These are phyloP conservation scores for Abramis brama DNA, from an alignment of 2,113 vertebrate genomes.

Conservation along the genomic window DNA sequence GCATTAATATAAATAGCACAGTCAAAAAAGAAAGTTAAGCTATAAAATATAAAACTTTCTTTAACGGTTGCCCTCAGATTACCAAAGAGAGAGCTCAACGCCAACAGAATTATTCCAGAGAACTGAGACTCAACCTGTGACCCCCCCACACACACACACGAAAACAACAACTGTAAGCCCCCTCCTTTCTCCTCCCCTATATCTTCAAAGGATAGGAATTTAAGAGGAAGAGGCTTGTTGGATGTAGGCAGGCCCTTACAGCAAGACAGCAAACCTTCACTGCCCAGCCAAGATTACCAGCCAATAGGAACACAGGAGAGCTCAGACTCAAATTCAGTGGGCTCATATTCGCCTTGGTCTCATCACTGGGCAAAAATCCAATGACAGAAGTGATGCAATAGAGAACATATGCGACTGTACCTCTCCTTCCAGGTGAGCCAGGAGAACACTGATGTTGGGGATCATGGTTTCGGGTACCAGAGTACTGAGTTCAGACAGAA, in stretches of 20 bases:
- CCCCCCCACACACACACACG: slow-evolving; percentile 4
- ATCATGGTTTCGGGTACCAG: slow-evolving; percentile 83
- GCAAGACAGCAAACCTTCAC: slow-evolving; percentile 47
- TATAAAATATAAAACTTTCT: neutral
- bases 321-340: slow-evolving; percentile 37
- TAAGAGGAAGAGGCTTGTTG: neutral
- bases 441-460: slow-evolving; percentile 88
- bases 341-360: slow-evolving; percentile 62
- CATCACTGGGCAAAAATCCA: slow-evolving; percentile 50
- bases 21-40: neutral
- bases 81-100: slow-evolving; percentile 48
- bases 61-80: slow-evolving; percentile 48
- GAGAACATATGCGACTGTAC: slow-evolving; percentile 66
- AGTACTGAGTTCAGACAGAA: slow-evolving; percentile 86
- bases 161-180: slow-evolving; percentile 41
- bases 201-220: slow-evolving; percentile 10
- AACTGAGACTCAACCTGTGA: slow-evolving; percentile 13
- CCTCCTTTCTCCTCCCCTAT: neutral
- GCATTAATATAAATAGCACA: too few relatives aligned
- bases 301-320: slow-evolving; percentile 40
- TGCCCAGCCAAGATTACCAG: slow-evolving; percentile 58
- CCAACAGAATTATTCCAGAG: slow-evolving; percentile 43
- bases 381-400: neutral
- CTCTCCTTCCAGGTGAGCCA: slow-evolving; percentile 91
- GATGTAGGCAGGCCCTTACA: slow-evolving; percentile 58